Evolutionary conservation across 2,888 invertebrate species (phyloP), one percentile per base, ranked within the genome.

Genomic region (Lottia gigantea): DNA sequence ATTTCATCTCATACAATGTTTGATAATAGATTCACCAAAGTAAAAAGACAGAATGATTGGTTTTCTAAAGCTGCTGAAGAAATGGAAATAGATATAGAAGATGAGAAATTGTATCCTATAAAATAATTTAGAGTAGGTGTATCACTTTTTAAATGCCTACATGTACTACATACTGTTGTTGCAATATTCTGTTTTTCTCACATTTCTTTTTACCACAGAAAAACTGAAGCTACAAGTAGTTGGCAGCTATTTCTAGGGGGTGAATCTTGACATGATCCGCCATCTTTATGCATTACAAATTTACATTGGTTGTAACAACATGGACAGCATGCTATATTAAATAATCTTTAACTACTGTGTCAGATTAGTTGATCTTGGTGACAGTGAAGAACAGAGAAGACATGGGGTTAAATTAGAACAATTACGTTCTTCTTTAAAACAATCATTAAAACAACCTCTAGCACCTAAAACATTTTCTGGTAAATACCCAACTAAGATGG

Each of bases 21-120:
- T 67, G 15, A 68, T 76, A 73, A 16, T 73, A 86, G 85, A 70
- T 78, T 83, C 71, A 79, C 75, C 92, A 95, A 80, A 83, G 84
- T 83, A 55, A 85, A 85, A 75, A 78, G 80, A 65, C 81, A 82
- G 71, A 91, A 91, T 76, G 94, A 94, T 26, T 98, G 98, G 98
- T 90, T 95, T 84, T 92, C 94, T 79, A 94, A 93, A 85, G 93
- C 94, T 1, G 95, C 95, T 0, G 91, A 93, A 76, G 96, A 97
- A 78, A 94, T 96, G 93, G 98, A 98, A 88, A 83, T 92, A 61
- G 89, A 89, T 15, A 89, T 97, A 2, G 96, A 96, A 82, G 94
- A 95, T 55, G 92, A 92, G 40, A 70, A 77, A 62, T 75, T 85
- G 85, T 84, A 86, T 86, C 85, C 82, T 84, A 80, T 72, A 25